Conservation (phyloP, 2,888 invertebrate species). For the Thera obeliscata region DNA sequence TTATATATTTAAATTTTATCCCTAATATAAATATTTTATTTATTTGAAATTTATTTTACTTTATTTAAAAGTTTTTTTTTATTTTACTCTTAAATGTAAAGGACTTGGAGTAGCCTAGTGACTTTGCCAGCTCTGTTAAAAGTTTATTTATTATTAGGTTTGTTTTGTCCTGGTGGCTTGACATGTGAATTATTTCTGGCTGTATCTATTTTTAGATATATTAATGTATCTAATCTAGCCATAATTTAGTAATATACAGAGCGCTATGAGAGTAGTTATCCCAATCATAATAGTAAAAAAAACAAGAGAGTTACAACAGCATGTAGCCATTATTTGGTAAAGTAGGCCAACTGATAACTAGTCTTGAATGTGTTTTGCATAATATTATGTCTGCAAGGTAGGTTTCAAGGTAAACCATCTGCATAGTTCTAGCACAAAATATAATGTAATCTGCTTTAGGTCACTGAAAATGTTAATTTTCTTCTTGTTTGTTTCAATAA, state of each 20-base stretch:
- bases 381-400: conserved; percentile 13
- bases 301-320: conserved; percentile 2
- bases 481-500: conserved; percentile 2
- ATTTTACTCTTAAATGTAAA: too few relatives aligned
- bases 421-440: neutral
- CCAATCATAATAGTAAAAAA: neutral
- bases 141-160: neutral
- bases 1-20: neutral
- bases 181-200: neutral
- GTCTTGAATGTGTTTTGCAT: conserved; percentile 20
- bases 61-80: too few relatives aligned
- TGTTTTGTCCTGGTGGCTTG: neutral
- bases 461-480: neutral
- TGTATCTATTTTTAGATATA: neutral
- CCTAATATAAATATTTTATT: neutral
- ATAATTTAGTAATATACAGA: neutral
- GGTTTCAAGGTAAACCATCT: conserved; percentile 24
- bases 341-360: neutral
- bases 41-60: too few relatives aligned
- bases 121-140: too few relatives aligned
- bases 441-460: neutral
- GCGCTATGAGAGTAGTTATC: neutral
- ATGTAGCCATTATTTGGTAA: neutral
- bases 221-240: neutral
- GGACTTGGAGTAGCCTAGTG: too few relatives aligned